Percentiles rank a stretch among this genome's conserved stretches.
phyloP scores from a whole-genome alignment of 2,797 vertebrate genomes.

The Cyclura pinguis region DNA sequence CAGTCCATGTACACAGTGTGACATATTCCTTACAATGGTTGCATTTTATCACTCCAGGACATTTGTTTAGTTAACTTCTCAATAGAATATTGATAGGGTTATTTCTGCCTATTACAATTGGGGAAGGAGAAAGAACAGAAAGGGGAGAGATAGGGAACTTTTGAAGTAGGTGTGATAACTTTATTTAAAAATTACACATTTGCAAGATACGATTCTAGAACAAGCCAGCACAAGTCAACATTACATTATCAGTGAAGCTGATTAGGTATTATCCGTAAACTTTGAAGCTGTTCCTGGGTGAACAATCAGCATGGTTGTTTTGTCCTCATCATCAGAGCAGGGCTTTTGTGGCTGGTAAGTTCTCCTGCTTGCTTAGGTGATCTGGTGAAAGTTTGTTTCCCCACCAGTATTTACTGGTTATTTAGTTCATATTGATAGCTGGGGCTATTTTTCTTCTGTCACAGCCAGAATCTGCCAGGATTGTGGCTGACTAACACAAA shows the following conservation, averaged over 20 bases:
- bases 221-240: conserved; percentile 82
- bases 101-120: conserved; percentile 73
- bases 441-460: conserved; percentile 64
- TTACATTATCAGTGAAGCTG: conserved; percentile 77
- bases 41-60: conserved; percentile 73
- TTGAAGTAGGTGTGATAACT: conserved; percentile 83
- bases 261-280: conserved; percentile 82
- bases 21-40: conserved; percentile 67
- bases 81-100: conserved; percentile 74
- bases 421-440: conserved; percentile 67
- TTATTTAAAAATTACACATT: conserved; percentile 84
- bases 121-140: background rate
- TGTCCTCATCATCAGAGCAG: conserved; percentile 72
- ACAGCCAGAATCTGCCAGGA: conserved; percentile 48
- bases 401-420: conserved; percentile 71
- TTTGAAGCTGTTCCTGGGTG: conserved; percentile 77
- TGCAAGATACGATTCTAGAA: conserved; percentile 82
- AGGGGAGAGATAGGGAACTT: conserved; percentile 77
- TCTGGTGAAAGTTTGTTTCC: conserved; percentile 78
- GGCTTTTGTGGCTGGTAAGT: conserved; percentile 69
- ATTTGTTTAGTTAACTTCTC: conserved; percentile 74
- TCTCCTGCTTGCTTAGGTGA: conserved; percentile 75
- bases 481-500: background rate
- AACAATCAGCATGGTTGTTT: conserved; percentile 79
- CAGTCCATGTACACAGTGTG: conserved; percentile 63